Evolutionary conservation across 2,113 vertebrate genomes (phyloP), one percentile per base, ranked within the genome.

Genomic region (Oceanodroma tethys): DNA sequence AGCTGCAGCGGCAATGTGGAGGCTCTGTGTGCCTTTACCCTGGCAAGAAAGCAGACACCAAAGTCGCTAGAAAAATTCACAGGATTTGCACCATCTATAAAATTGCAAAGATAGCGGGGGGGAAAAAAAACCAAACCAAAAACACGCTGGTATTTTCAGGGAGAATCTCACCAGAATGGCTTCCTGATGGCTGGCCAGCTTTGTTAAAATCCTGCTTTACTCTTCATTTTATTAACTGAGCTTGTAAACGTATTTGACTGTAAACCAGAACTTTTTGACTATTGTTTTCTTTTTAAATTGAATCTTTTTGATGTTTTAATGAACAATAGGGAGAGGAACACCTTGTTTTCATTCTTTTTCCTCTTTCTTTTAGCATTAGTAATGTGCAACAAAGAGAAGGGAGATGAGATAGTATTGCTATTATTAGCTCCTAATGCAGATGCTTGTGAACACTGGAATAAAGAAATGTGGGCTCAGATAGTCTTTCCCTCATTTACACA

Each of bases 371-470:
- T 78, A 86, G 29, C 66, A 30, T 95, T 84, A 80, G 60, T 80
- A 75, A 94, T 75, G 73, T 58, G 56, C 70, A 95, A 84, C 73
- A 95, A 95, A 93, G 76, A 87, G 47, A 85, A 93, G 32, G 40
- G 38, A 96, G 81, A 95, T 95, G 70, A 95, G 89, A 95, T 93
- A 95, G 9, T 30, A 79, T 55, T 85, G 62, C 81, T 89, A 70
- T 95, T 94, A 68, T 96, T 95, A 95, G 74, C 7, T 38, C 36
- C 53, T 92, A 95, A 91, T 92, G 52, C 71, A 84, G 83, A 86
- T 67, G 27, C 58, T 62, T 60, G 38, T 65, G 79, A 92, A 81
- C 2, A 2, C 42, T 72, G 66, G 55, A 91, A 83, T 92, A 88
- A 81, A 87, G 62, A 90, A 66, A 70, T 56, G 74, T 86, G 53